Evolutionary conservation across 2,888 invertebrate species (phyloP).

Genomic region (Chrysopilus asiliformis): DNA sequence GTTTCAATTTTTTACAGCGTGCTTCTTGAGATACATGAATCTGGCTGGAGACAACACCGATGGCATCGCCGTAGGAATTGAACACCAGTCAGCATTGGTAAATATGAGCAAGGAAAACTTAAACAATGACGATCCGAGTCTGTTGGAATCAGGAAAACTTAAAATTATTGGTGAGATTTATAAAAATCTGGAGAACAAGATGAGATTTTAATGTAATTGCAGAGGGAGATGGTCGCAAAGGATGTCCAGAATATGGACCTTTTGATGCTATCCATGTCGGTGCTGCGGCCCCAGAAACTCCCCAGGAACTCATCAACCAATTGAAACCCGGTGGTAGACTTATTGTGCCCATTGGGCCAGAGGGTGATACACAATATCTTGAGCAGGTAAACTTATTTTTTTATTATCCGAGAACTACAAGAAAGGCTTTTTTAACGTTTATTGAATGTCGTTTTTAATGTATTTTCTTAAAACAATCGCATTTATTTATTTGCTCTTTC

Average conservation of each 20-base stretch:
- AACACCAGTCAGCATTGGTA: constrained; percentile 77
- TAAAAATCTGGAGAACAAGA: not conserved
- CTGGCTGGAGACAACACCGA: constrained; percentile 32
- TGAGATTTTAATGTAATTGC: constrained; percentile 3
- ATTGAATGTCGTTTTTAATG: not conserved
- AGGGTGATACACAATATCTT: constrained; percentile 74
- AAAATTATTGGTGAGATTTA: constrained; percentile 54
- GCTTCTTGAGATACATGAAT: constrained; percentile 72
- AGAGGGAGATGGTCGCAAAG: constrained; percentile 85
- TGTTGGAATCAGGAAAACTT: constrained; percentile 53
- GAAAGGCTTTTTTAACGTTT: too few relatives aligned
- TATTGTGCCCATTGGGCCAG: constrained; percentile 80
- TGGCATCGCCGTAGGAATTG: constrained; percentile 68
- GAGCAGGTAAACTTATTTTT: constrained; percentile 56
- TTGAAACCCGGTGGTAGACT: constrained; percentile 59
- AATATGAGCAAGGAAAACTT: constrained; percentile 64
- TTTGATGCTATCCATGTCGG: constrained; percentile 91
- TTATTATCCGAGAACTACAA: too few relatives aligned
- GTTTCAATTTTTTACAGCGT: too few relatives aligned
- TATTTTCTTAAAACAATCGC: too few relatives aligned
- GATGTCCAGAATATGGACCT: constrained; percentile 59
- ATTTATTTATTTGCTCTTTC: too few relatives aligned
- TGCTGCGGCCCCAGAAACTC: constrained; percentile 69
- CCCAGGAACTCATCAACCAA: constrained; percentile 49
- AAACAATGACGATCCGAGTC: constrained; percentile 51